A percentile compares a stretch with the other conserved stretches of the same genome.
Conservation (phyloP, 1,140 invertebrate species). For the Drosophila sulfurigaster region DNA sequence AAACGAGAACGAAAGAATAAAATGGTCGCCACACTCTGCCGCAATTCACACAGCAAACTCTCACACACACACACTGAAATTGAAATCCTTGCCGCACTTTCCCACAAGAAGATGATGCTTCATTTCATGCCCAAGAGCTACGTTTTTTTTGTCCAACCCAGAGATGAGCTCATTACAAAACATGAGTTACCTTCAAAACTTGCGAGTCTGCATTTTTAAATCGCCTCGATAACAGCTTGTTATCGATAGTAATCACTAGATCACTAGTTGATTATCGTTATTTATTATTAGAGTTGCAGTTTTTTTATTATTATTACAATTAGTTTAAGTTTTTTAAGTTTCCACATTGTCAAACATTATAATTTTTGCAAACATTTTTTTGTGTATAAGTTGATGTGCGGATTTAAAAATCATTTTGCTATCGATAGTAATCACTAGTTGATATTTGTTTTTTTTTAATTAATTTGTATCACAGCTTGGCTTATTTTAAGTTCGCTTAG, state of each 20-base stretch:
- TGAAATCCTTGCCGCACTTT: slow-evolving; percentile 48
- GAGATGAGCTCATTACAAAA: slow-evolving; percentile 40
- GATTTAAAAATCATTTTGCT: too few relatives aligned
- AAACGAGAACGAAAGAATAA: slow-evolving; percentile 32
- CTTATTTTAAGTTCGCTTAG: too few relatives aligned
- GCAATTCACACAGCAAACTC: slow-evolving; percentile 35
- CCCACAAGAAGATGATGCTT: slow-evolving; percentile 40
- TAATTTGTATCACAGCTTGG: too few relatives aligned
- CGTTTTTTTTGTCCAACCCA: not conserved
- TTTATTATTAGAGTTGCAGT: too few relatives aligned
- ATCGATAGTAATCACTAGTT: too few relatives aligned
- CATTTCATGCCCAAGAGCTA: slow-evolving; percentile 47
- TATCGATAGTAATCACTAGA: slow-evolving; percentile 3
- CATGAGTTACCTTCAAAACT: slow-evolving; percentile 21
- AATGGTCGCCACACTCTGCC: slow-evolving; percentile 42
- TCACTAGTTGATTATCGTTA: too few relatives aligned
- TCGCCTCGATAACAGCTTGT: not conserved
- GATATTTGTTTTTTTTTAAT: too few relatives aligned
- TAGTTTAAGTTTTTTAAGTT: too few relatives aligned
- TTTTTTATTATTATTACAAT: too few relatives aligned
- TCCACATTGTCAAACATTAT: too few relatives aligned
- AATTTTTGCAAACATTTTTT: too few relatives aligned
- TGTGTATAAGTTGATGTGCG: too few relatives aligned
- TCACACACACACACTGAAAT: slow-evolving; percentile 20
- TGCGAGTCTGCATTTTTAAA: not conserved